Percentiles rank a stretch among this genome's conserved stretches.
phyloP scores from a whole-genome alignment of 2,797 vertebrate species.

The Fratercula arctica region DNA sequence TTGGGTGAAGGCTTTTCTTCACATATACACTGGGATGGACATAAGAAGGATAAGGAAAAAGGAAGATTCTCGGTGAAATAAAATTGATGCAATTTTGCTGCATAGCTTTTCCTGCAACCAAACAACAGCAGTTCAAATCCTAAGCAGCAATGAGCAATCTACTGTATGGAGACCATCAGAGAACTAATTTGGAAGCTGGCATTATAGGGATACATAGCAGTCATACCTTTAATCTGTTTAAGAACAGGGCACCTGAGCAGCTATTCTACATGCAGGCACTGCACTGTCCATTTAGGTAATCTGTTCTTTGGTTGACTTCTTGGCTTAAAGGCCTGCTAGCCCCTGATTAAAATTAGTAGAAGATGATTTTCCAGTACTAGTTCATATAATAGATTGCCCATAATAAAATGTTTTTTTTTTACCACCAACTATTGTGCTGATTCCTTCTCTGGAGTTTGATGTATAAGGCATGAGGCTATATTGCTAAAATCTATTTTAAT shows the following conservation, averaged over 20 bases:
- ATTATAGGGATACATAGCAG: not conserved
- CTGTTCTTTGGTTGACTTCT: not conserved
- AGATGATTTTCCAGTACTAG: not conserved
- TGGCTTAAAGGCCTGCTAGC: not conserved
- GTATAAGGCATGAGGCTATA: not conserved
- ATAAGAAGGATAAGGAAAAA: not conserved
- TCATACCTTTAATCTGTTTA: not conserved
- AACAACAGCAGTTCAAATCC: not conserved
- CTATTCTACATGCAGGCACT: not conserved
- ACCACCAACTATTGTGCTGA: not conserved
- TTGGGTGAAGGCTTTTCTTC: not conserved
- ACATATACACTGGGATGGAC: not conserved
- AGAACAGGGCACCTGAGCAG: not conserved
- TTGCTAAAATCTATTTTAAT: conserved; percentile 17
- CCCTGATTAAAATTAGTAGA: not conserved
- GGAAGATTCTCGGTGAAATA: not conserved
- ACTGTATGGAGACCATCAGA: not conserved
- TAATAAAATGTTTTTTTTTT: not conserved
- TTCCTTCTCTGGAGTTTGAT: not conserved
- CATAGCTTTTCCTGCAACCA: not conserved
- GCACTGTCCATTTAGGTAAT: not conserved
- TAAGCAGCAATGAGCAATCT: not conserved
- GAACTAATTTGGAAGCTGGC: not conserved
- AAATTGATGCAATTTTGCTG: not conserved
- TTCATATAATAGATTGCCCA: not conserved